These are phyloP conservation scores for Petrocephalus sullivani DNA, from an alignment of 2,797 vertebrate genomes.

Conservation along the genomic window DNA sequence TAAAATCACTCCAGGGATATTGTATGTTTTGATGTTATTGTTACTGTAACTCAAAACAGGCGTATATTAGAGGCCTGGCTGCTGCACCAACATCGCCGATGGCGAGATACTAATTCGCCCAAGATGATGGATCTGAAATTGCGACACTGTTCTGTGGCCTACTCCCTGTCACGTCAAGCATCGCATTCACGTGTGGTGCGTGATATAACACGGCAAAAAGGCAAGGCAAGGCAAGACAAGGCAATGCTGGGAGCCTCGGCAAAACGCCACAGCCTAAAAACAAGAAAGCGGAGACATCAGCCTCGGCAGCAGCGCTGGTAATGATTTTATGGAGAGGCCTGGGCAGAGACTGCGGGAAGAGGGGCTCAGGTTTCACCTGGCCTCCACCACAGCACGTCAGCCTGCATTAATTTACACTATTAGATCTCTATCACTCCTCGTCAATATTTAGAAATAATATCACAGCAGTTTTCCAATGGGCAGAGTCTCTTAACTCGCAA, in stretches of 20 bases:
- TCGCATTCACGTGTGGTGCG: background rate
- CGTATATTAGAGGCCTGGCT: background rate
- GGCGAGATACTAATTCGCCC: background rate
- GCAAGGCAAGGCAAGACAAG: background rate
- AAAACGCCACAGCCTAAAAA: background rate
- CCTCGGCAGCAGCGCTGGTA: background rate
- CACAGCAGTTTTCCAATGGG: background rate
- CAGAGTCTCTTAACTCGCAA: background rate
- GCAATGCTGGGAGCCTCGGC: background rate
- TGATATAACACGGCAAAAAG: background rate
- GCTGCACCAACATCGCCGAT: background rate
- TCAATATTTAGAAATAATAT: background rate
- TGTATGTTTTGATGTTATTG: background rate
- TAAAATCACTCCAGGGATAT: background rate
- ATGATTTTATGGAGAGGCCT: background rate
- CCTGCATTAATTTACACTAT: conserved; percentile 2
- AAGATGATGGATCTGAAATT: background rate
- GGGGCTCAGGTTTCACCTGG: conserved; percentile 20
- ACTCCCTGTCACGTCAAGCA: background rate
- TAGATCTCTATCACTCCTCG: background rate
- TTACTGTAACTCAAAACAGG: background rate
- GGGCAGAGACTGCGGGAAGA: background rate
- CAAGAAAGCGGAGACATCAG: background rate
- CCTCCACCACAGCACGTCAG: background rate
- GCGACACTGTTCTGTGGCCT: background rate